A percentile compares a stretch with the other conserved stretches of the same genome.
Evolutionary conservation across 2,113 vertebrate genomes (phyloP).

Genomic region (Sciurus niger): DNA sequence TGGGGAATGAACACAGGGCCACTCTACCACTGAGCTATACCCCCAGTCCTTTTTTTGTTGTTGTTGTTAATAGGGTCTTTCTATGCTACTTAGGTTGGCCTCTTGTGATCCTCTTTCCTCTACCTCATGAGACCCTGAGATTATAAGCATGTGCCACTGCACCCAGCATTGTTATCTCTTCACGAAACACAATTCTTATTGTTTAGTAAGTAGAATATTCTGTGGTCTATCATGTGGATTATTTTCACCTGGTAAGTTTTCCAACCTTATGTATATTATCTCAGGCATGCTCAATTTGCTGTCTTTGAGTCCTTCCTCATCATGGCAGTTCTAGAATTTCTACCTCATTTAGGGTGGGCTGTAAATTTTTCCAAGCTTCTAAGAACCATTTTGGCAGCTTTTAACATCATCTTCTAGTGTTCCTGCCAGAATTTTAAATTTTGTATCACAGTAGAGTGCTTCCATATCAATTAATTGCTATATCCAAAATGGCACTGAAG

Average conservation of each 20-base stretch:
- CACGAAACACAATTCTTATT: not conserved
- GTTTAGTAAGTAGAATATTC: not conserved
- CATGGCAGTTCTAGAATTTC: not conserved
- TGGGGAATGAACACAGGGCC: too few species aligned
- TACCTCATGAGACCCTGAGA: too few species aligned
- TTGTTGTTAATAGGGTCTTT: too few species aligned
- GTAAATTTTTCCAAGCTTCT: not conserved
- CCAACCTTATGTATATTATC: not conserved
- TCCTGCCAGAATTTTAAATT: slow-evolving; percentile 3
- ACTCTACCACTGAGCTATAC: too few species aligned
- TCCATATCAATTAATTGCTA: not conserved
- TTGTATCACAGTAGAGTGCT: not conserved
- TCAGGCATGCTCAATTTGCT: not conserved
- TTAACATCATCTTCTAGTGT: not conserved
- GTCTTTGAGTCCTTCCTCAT: not conserved
- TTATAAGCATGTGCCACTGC: too few species aligned
- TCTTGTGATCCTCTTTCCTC: too few species aligned
- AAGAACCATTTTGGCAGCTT: not conserved
- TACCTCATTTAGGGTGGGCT: not conserved
- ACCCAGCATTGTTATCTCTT: not conserved
- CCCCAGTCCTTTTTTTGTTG: too few species aligned
- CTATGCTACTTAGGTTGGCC: too few species aligned
- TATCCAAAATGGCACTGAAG: not conserved
- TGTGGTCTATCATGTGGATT: not conserved
- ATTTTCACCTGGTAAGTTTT: not conserved